Evolutionary conservation across 2,113 vertebrate species (phyloP).

Genomic region (Cynoglossus semilaevis): DNA sequence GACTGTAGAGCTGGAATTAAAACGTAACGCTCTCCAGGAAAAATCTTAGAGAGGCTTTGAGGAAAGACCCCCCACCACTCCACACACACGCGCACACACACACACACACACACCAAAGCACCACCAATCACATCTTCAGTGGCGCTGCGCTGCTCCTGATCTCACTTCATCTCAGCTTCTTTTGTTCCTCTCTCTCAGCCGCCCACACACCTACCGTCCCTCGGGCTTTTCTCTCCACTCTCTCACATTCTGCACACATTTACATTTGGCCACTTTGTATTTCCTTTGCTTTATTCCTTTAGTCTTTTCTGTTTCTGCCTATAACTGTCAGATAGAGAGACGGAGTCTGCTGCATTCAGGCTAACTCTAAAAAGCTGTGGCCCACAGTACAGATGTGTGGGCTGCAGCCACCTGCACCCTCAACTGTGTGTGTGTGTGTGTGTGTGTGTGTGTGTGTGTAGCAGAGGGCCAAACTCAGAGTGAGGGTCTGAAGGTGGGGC

Average conservation of each 20-base stretch:
- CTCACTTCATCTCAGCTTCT: slow-evolving; percentile 64
- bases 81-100: slow-evolving; percentile 21
- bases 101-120: slow-evolving; percentile 33
- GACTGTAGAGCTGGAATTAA: slow-evolving; percentile 59
- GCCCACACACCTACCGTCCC: slow-evolving; percentile 76
- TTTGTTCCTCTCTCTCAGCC: slow-evolving; percentile 77
- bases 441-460: slow-evolving; percentile 58
- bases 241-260: slow-evolving; percentile 48
- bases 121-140: slow-evolving; percentile 63
- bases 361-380: slow-evolving; percentile 47
- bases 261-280: slow-evolving; percentile 57
- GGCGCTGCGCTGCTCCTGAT: slow-evolving; percentile 57
- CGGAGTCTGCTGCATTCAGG: neutral
- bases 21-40: slow-evolving; percentile 63
- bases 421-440: slow-evolving; percentile 28
- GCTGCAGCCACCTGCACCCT: slow-evolving; percentile 90
- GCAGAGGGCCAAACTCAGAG: slow-evolving; percentile 76
- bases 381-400: slow-evolving; percentile 91
- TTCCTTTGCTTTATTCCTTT: slow-evolving; percentile 53
- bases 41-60: slow-evolving; percentile 66
- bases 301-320: slow-evolving; percentile 15
- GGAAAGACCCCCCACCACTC: slow-evolving; percentile 50
- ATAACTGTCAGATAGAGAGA: slow-evolving; percentile 18
- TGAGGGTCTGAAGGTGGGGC: slow-evolving; percentile 51
- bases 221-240: slow-evolving; percentile 70